These are phyloP conservation scores for Tetanocera ferruginea DNA, from an alignment of 2,888 invertebrate genomes.

Conservation along the genomic window DNA sequence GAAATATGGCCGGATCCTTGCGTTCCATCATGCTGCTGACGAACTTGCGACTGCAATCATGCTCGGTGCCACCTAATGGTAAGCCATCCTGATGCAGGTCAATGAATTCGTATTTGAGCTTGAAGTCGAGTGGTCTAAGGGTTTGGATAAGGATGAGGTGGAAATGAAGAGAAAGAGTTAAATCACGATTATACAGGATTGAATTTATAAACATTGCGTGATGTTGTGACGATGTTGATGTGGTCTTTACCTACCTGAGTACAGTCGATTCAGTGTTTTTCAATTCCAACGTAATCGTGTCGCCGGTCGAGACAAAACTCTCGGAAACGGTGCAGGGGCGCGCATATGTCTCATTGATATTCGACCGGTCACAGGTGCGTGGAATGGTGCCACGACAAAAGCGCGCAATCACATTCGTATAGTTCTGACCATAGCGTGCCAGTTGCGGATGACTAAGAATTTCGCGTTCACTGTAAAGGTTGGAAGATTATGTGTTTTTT, in stretches of 20 bases:
- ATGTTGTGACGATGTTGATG: background rate
- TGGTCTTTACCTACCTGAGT: slow-evolving; percentile 76
- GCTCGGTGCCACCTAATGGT: slow-evolving; percentile 79
- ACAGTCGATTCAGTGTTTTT: slow-evolving; percentile 86
- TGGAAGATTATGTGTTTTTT: background rate
- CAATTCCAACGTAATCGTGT: slow-evolving; percentile 84
- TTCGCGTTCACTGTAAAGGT: slow-evolving; percentile 60
- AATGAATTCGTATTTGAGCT: slow-evolving; percentile 89
- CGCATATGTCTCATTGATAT: slow-evolving; percentile 73
- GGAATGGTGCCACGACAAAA: slow-evolving; percentile 88
- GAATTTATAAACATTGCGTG: too few relatives aligned
- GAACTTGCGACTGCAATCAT: slow-evolving; percentile 82
- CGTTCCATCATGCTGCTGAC: slow-evolving; percentile 74
- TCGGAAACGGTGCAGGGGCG: slow-evolving; percentile 85
- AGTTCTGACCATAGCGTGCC: slow-evolving; percentile 76
- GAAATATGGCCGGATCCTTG: slow-evolving; percentile 80
- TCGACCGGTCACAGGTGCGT: slow-evolving; percentile 85
- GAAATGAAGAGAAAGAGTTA: background rate
- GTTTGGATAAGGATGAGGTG: background rate
- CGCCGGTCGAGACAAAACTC: slow-evolving; percentile 86
- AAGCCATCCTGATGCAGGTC: slow-evolving; percentile 89
- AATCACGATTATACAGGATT: background rate
- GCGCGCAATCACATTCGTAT: slow-evolving; percentile 81
- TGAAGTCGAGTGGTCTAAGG: slow-evolving; percentile 85
- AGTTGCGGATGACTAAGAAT: slow-evolving; percentile 51